phyloP scores from a whole-genome alignment of 2,797 vertebrate genomes.

The Cossypha polioptera region DNA sequence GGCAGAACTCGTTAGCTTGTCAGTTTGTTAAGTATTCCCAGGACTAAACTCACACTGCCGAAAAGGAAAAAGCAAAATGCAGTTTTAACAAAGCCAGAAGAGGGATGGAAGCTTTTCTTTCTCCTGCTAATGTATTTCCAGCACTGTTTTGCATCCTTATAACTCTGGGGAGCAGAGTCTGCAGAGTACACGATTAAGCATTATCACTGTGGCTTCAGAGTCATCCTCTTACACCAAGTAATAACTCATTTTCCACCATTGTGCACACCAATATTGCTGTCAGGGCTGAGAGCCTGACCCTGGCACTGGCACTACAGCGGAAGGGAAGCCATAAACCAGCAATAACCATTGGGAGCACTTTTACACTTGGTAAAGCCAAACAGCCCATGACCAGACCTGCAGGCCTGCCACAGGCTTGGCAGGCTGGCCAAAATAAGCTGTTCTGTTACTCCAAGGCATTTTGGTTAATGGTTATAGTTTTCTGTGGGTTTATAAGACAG shows the following conservation, averaged over 20 bases:
- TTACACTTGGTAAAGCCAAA: neutral
- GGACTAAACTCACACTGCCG: neutral
- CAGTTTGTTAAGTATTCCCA: constrained; percentile 13
- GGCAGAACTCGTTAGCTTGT: constrained; percentile 1
- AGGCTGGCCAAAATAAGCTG: neutral
- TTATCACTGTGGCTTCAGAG: constrained; percentile 33
- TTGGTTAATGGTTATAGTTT: neutral
- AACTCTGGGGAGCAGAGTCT: constrained; percentile 26
- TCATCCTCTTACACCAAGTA: neutral
- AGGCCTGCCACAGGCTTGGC: neutral
- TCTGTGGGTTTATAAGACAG: neutral
- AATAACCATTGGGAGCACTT: neutral
- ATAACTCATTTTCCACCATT: constrained; percentile 18
- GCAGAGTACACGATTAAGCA: constrained; percentile 3
- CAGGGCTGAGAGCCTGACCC: neutral
- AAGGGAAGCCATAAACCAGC: neutral
- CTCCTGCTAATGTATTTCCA: constrained; percentile 20
- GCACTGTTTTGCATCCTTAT: constrained; percentile 24
- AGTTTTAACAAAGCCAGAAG: neutral
- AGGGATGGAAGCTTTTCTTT: neutral
- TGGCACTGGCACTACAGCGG: neutral
- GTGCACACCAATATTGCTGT: neutral
- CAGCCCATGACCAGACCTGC: neutral
- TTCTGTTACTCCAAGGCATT: neutral
- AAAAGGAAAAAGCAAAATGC: neutral